These are phyloP conservation scores for Pimephales promelas DNA, from an alignment of 2,113 vertebrate species.

Conservation along the genomic window DNA sequence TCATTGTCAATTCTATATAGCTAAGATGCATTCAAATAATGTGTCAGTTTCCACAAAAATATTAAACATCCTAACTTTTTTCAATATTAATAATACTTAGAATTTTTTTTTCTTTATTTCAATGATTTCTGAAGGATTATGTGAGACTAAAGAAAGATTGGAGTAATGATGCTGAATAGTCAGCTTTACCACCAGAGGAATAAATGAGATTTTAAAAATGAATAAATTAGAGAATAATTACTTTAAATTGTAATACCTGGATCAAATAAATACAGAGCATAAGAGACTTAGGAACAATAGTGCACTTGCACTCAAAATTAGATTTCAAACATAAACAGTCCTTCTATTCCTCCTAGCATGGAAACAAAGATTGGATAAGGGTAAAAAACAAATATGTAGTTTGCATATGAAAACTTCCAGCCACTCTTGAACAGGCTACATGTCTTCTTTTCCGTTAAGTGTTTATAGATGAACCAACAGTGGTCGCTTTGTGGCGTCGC, in stretches of 20 bases:
- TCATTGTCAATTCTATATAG: conserved; percentile 48
- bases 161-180: too few relatives aligned
- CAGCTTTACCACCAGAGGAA: too few relatives aligned
- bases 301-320: not conserved
- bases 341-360: not conserved
- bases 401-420: conserved; percentile 26
- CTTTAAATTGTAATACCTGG: not conserved
- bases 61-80: not conserved
- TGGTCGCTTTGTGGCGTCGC: conserved; percentile 73
- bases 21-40: not conserved
- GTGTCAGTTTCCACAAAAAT: not conserved
- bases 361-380: not conserved
- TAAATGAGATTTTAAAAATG: too few relatives aligned
- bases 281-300: not conserved
- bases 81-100: not conserved
- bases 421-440: not conserved
- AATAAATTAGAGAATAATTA: not conserved
- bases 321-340: not conserved
- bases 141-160: too few relatives aligned
- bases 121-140: too few relatives aligned
- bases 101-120: too few relatives aligned
- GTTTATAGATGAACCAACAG: conserved; percentile 77
- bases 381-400: conserved; percentile 10
- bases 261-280: not conserved
- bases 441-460: conserved; percentile 68